Evolutionary conservation across 2,888 invertebrate species (phyloP).

Genomic region (Diarsia rubi): DNA sequence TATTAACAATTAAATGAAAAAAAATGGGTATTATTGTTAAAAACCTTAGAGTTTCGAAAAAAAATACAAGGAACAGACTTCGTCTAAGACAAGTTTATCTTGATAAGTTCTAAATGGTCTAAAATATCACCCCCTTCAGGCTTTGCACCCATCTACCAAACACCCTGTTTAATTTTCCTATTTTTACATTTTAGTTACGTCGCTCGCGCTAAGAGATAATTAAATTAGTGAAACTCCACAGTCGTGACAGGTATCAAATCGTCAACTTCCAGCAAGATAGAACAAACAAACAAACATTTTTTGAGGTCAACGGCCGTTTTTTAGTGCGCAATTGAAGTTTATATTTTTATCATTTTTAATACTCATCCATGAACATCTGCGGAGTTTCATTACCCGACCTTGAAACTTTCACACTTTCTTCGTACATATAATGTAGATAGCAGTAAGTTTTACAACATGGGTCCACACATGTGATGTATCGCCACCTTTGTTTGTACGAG

Average conservation of each 20-base stretch:
- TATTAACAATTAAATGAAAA: too few species aligned
- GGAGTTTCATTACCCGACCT: neutral
- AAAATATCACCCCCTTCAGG: too few species aligned
- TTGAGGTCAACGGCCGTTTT: neutral
- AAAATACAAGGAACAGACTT: too few species aligned
- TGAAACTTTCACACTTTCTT: neutral
- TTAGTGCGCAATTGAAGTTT: neutral
- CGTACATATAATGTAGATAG: neutral
- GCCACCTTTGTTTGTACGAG: conserved; percentile 38
- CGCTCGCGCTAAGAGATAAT: too few species aligned
- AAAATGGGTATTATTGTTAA: too few species aligned
- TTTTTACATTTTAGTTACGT: too few species aligned
- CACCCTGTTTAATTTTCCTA: too few species aligned
- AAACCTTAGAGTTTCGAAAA: too few species aligned
- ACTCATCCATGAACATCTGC: neutral
- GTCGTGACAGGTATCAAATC: neutral
- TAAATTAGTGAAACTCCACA: neutral
- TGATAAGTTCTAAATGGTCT: too few species aligned
- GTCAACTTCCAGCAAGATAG: neutral
- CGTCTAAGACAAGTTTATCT: too few species aligned
- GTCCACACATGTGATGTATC: conserved; percentile 44
- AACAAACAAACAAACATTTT: neutral
- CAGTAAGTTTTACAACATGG: neutral
- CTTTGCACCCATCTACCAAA: too few species aligned
- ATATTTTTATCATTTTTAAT: neutral